Conservation (phyloP, 2,888 invertebrate species). For the Leucophora obtusa region DNA sequence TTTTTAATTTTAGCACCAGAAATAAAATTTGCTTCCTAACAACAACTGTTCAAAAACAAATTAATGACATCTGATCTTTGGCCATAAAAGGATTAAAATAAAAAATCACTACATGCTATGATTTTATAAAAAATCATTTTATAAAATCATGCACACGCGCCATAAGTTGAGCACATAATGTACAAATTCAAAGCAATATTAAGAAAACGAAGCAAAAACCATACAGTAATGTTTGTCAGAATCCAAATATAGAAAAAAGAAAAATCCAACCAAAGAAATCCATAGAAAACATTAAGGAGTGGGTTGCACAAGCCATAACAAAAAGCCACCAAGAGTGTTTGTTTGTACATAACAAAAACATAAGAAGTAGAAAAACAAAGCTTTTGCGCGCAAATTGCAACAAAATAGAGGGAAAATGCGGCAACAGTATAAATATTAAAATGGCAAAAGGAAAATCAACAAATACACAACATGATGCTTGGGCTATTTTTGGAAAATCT, state of each 20-base stretch:
- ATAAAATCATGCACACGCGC: slow-evolving; percentile 48
- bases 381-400: slow-evolving; percentile 64
- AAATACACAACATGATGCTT: slow-evolving; percentile 26
- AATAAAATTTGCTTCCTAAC: background rate
- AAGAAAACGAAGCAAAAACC: slow-evolving; percentile 3
- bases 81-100: slow-evolving; percentile 30
- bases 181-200: background rate
- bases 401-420: slow-evolving; percentile 3
- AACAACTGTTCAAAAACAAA: slow-evolving; percentile 51
- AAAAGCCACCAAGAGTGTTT: background rate
- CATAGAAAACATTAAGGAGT: slow-evolving; percentile 45
- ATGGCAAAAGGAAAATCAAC: slow-evolving; percentile 56
- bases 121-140: background rate
- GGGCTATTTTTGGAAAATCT: slow-evolving; percentile 61
- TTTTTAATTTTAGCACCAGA: no score
- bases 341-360: background rate
- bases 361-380: slow-evolving; percentile 20
- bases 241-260: slow-evolving; percentile 27
- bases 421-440: background rate
- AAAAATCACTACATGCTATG: slow-evolving; percentile 12
- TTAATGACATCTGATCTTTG: slow-evolving; percentile 54
- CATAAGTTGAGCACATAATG: slow-evolving; percentile 25
- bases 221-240: slow-evolving; percentile 5
- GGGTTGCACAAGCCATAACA: slow-evolving; percentile 45
- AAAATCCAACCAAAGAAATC: background rate